Base-by-base conservation (phyloP, 2,113 vertebrate species). In the Callionymus lyra region DNA sequence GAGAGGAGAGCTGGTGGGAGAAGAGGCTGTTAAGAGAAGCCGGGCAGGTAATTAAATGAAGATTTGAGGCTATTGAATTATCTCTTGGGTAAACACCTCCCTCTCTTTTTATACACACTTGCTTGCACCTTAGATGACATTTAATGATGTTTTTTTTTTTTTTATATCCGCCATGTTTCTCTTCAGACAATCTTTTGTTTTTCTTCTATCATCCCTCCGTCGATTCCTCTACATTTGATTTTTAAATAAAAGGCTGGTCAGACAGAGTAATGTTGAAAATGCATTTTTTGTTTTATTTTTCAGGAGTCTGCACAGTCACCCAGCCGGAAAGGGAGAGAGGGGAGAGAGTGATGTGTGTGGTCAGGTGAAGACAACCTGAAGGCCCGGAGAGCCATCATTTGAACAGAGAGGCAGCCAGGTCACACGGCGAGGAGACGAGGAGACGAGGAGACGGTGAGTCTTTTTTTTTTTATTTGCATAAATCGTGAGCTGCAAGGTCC, bases 31-130 rank as follows among this genome's bases (percentile, higher is more conserved):
- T 48, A 27, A 42, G 8, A 35, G 57, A 57, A 17, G 44, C 32
- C 39, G 50, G 56, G 55, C 64, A 56, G 56, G 68, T 81, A 83
- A 83, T 86, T 85, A 82, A 82, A 81, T 79, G 71, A 74, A 68
- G 77, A 72, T 68, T 61, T 66, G 47, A 65, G 37, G 68, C 68
- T 76, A 76, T 70, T 80, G 69, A 82, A 71, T 70, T 65, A 56
- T 63, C 65, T 68, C 47, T 42, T 41, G 60, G 72, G 68, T 61
- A 59, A 65, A 62, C 58, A 21, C 35, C 56, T 42, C 31, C 43
- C 45, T 35, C 37, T 49, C 15, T 21, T 34, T 31, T 45, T 36
- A 18, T 41, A 13, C 46, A 46, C 41, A 41, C 15, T 41, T 32
- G 47, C 40, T 63, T 49, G 41, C 53, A 65, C 65, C 67, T 65